Conservation (phyloP, 2,888 invertebrate genomes). For the Ferrisia virgata region DNA sequence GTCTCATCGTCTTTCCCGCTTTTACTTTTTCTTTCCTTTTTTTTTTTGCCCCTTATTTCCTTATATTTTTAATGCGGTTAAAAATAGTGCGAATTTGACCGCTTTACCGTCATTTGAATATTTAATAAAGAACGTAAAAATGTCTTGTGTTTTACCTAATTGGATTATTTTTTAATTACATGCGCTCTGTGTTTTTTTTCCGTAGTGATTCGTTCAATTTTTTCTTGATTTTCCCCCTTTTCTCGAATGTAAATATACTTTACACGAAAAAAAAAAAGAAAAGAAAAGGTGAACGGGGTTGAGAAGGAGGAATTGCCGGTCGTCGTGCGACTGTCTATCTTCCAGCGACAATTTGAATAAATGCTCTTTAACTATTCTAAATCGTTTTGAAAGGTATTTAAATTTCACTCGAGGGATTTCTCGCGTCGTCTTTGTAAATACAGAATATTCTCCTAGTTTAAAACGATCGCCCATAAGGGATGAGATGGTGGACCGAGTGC, state of each 20-base stretch:
- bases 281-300: neutral
- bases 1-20: neutral
- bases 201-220: neutral
- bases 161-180: slow-evolving; percentile 30
- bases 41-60: neutral
- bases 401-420: slow-evolving; percentile 5
- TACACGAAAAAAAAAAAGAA: too few species aligned
- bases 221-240: neutral
- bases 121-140: slow-evolving; percentile 27
- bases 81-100: slow-evolving; percentile 32
- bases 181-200: neutral
- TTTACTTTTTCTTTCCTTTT: too few species aligned
- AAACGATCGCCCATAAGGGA: neutral
- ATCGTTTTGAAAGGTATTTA: slow-evolving; percentile 11
- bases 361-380: slow-evolving; percentile 7
- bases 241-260: neutral
- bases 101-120: slow-evolving; percentile 32
- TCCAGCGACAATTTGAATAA: slow-evolving; percentile 10
- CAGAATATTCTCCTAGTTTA: neutral
- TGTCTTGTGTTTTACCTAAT: slow-evolving; percentile 15
- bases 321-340: neutral
- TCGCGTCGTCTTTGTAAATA: neutral
- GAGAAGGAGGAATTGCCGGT: neutral
- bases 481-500: neutral
- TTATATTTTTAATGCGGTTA: slow-evolving; percentile 18